Conservation (phyloP, 2,888 invertebrate species). For the Drosophila rubida region DNA sequence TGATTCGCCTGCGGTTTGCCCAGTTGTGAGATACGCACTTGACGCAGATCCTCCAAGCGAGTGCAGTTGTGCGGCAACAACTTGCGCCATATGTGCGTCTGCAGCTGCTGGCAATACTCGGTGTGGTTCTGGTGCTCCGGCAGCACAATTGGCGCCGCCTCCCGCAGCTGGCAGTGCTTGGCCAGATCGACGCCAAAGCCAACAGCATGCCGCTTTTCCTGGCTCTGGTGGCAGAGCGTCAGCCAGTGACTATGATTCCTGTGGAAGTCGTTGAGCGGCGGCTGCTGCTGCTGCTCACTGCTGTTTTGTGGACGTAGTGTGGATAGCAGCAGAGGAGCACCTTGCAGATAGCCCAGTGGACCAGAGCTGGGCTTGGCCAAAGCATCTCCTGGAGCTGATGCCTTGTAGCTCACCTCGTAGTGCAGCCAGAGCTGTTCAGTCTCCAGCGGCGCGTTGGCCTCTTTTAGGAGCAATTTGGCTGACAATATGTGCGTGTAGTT, state of each 20-base stretch:
- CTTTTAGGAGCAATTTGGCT: slow-evolving; percentile 38
- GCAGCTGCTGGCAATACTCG: slow-evolving; percentile 75
- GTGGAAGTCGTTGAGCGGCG: slow-evolving; percentile 34
- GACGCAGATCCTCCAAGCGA: slow-evolving; percentile 42
- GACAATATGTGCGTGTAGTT: slow-evolving; percentile 65
- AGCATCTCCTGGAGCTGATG: slow-evolving; percentile 1
- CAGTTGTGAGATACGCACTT: slow-evolving; percentile 75
- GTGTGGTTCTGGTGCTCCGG: slow-evolving; percentile 73
- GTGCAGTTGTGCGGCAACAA: slow-evolving; percentile 54
- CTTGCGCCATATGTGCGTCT: slow-evolving; percentile 61
- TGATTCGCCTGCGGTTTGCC: slow-evolving; percentile 77
- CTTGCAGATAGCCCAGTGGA: slow-evolving; percentile 79
- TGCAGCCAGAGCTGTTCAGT: slow-evolving; percentile 63
- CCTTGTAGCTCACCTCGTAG: slow-evolving; percentile 67
- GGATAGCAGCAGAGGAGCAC: slow-evolving; percentile 76
- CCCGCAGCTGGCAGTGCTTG: slow-evolving; percentile 72
- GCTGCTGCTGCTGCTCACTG: slow-evolving; percentile 39
- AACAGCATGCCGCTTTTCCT: slow-evolving; percentile 45
- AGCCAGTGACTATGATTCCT: slow-evolving; percentile 44
- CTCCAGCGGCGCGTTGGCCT: slow-evolving; percentile 20
- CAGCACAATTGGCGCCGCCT: slow-evolving; percentile 38
- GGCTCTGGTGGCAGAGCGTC: slow-evolving; percentile 35
- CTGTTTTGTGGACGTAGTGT: slow-evolving; percentile 63
- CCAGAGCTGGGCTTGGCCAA: slow-evolving; percentile 66
- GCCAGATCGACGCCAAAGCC: slow-evolving; percentile 79